Evolutionary conservation across 2,797 vertebrate species (phyloP), one percentile per base, ranked within the genome.

Genomic region (Enteromius radiatus): DNA sequence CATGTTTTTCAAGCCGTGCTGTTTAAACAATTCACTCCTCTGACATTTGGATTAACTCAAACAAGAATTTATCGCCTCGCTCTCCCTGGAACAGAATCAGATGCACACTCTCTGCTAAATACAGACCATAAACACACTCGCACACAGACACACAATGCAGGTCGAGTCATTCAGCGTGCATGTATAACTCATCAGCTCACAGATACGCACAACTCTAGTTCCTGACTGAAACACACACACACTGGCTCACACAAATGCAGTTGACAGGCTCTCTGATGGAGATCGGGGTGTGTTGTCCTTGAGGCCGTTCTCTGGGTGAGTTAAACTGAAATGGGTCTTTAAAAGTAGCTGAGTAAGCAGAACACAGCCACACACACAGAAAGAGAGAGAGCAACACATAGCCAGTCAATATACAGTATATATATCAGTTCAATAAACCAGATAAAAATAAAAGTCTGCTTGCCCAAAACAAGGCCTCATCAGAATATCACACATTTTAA

Each of bases 1-100:
- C 73, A 64, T 71, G 80, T 77, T 85, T 81, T 76, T 56, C 61
- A 82, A 78, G 79, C 56, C 9, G 31, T 26, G 74, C 54, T 78
- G 74, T 85, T 81, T 77, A 77, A 77, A 85, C 84, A 81, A 81
- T 77, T 81, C 74, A 70, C 65, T 85, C 75, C 65, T 65, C 67
- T 77, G 73, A 77, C 79, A 76, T 81, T 81, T 64, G 78, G 67
- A 82, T 78, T 78, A 71, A 85, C 74, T 76, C 47, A 78, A 65
- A 82, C 78, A 67, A 85, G 56, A 85, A 85, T 81, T 85, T 77
- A 85, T 81, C 33, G 17, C 73, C 41, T 64, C 33, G 23, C 73
- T 77, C 79, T 52, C 76, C 11, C n/a, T 52, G 71, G 73, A 69
- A 81, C 64, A 31, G 52, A 76, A 69, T 76, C 81, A 76, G 74